Evolutionary conservation across 2,888 invertebrate species (phyloP).

Genomic region (Aradus depressus): DNA sequence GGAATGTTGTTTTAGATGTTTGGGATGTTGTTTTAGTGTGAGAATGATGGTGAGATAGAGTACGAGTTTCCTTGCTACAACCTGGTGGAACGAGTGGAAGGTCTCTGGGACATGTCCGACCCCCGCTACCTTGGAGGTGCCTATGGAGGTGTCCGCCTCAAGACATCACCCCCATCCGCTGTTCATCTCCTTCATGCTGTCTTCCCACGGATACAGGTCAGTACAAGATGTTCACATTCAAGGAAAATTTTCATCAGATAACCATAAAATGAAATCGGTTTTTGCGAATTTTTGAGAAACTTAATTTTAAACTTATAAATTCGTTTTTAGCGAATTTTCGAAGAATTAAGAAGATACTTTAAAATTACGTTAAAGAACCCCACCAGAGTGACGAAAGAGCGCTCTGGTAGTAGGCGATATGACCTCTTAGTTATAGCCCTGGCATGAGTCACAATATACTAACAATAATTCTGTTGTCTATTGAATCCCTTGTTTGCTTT

Average conservation of each 20-base stretch:
- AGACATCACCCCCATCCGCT: constrained; percentile 44
- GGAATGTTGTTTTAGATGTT: background rate
- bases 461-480: background rate
- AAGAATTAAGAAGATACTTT: background rate
- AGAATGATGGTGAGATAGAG: constrained; percentile 57
- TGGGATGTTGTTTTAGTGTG: constrained; percentile 46
- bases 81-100: constrained; percentile 51
- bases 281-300: too few species aligned
- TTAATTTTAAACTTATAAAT: too few species aligned
- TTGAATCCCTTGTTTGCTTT: background rate
- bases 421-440: too few species aligned
- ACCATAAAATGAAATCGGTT: background rate
- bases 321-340: background rate
- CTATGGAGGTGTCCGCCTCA: constrained; percentile 53
- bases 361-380: background rate
- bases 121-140: constrained; percentile 40
- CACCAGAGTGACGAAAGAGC: too few species aligned
- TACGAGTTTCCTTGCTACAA: constrained; percentile 66
- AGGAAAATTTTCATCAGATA: too few species aligned
- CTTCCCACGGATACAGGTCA: constrained; percentile 55
- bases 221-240: constrained; percentile 2
- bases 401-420: too few species aligned
- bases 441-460: too few species aligned
- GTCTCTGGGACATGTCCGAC: constrained; percentile 53
- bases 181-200: constrained; percentile 52